A percentile compares a stretch with the other conserved stretches of the same genome.
Evolutionary conservation across 2,113 vertebrate genomes (phyloP).

Genomic region (Gadus macrocephalus): DNA sequence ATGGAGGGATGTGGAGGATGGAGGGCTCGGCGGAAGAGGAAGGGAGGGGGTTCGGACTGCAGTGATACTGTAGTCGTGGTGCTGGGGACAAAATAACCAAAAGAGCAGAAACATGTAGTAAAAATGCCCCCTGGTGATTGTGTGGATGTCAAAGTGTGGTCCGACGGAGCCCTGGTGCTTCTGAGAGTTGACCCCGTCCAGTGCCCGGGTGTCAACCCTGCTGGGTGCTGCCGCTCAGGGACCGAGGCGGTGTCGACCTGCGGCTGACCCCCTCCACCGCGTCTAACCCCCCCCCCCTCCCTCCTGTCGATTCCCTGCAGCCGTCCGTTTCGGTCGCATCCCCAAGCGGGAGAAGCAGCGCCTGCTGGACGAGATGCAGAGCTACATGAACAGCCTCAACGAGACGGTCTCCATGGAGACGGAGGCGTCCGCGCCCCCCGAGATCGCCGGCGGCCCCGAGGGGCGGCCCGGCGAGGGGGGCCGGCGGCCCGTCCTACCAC

Average conservation of each 20-base stretch:
- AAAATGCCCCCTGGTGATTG: no score
- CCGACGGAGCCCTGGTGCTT: no score
- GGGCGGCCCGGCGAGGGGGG: conserved; percentile 48
- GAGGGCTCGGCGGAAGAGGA: conserved; percentile 24
- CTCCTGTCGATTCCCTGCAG: conserved; percentile 46
- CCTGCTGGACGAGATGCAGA: conserved; percentile 77
- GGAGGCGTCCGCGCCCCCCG: conserved; percentile 49
- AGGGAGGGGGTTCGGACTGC: conserved; percentile 15
- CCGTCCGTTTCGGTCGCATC: conserved; percentile 78
- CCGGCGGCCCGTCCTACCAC: conserved; percentile 56
- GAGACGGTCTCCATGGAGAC: conserved; percentile 68
- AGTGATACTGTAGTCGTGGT: conserved; percentile 29
- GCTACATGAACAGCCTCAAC: conserved; percentile 75
- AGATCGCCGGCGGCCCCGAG: conserved; percentile 58
- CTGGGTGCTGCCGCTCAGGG: no score
- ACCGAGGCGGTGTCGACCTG: no score
- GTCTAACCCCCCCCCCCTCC: not conserved
- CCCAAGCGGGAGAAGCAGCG: conserved; percentile 79
- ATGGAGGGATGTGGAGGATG: conserved; percentile 6
- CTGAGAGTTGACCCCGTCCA: no score
- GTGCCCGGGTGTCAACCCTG: no score
- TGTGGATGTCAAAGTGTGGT: no score
- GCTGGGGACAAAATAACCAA: not conserved
- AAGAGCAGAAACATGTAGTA: not conserved
- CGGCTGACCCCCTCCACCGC: no score